Evolutionary conservation across 53 echinoderm and acorn worm species (phyloP).

Genomic region (Patiria pectinifera): DNA sequence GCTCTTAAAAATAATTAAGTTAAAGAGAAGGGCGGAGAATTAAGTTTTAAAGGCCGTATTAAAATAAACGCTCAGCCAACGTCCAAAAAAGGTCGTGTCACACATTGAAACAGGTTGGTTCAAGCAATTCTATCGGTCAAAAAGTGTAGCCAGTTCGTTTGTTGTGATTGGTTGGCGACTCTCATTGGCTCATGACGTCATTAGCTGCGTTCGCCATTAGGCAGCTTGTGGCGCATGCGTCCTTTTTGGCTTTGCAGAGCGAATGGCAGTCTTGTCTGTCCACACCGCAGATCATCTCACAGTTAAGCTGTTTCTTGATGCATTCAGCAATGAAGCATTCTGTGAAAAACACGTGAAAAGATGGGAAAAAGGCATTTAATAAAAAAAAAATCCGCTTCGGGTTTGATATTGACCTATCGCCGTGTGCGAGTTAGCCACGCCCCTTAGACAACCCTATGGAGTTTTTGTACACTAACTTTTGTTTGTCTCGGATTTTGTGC

Average conservation of each 20-base stretch:
- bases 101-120: conserved; percentile 30
- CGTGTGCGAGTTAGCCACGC: too few relatives aligned
- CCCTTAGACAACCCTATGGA: too few relatives aligned
- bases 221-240: conserved; percentile 20
- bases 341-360: not conserved
- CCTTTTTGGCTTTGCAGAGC: conserved; percentile 38
- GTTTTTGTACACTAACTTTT: too few relatives aligned
- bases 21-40: not conserved
- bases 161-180: conserved; percentile 24
- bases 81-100: conserved; percentile 41
- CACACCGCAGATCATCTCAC: conserved; percentile 8
- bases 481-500: too few relatives aligned
- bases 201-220: not conserved
- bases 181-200: conserved; percentile 37
- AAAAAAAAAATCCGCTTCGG: too few relatives aligned
- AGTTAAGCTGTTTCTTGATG: conserved; percentile 24
- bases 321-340: conserved; percentile 42
- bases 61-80: conserved; percentile 1
- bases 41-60: not conserved
- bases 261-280: not conserved
- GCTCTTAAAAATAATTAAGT: not conserved
- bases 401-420: too few relatives aligned
- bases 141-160: conserved; percentile 44
- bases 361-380: not conserved
- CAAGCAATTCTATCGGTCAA: conserved; percentile 37